Evolutionary conservation across 2,797 vertebrate species (phyloP), one percentile per base, ranked within the genome.

Genomic region (Halcyon badia): DNA sequence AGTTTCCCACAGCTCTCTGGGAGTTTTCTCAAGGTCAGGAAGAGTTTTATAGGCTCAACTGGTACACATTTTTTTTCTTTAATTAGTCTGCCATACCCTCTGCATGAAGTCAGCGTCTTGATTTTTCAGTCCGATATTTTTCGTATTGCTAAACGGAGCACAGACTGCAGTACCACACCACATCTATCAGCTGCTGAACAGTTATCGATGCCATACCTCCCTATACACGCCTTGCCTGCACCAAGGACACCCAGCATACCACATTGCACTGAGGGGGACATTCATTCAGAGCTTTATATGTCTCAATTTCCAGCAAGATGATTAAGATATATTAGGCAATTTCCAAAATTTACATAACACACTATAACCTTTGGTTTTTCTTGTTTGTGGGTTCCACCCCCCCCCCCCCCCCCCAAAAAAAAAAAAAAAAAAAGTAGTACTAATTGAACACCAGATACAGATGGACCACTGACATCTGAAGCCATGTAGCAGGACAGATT

Each of bases 1-100:
- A 97, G 95, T 95, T 98, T 97, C 97, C 96, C 97, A 97, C 95
- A 97, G 96, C 92, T 95, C 91, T 64, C 81, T n/a, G 60, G 71
- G 91, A 95, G 90, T 85, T 94, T 97, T 97, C 80, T 92, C 84
- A 95, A 96, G 97, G 94, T 86, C 84, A 94, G 87, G 79, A 96
- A 92, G 87, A 90, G 94, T 95, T 68, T 82, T 97, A 96, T 33
- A 83, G 92, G 86, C 75, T 94, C 76, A 91, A 76, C 4, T 62
- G 69, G 68, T 82, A 86, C 71, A 71, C 58, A 30, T 91, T 95
- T 94, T 95, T 95, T 97, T 91, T 84, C 69, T 94, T 88, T 94
- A 97, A 97, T 96, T 95, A 96, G 94, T 94, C 83, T 96, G 81
- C 91, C 94, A 94, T 96, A 95, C 95, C 60, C 92, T 92, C 68